Evolutionary conservation across 2,797 vertebrate genomes (phyloP).

Genomic region (Remorina albescens): DNA sequence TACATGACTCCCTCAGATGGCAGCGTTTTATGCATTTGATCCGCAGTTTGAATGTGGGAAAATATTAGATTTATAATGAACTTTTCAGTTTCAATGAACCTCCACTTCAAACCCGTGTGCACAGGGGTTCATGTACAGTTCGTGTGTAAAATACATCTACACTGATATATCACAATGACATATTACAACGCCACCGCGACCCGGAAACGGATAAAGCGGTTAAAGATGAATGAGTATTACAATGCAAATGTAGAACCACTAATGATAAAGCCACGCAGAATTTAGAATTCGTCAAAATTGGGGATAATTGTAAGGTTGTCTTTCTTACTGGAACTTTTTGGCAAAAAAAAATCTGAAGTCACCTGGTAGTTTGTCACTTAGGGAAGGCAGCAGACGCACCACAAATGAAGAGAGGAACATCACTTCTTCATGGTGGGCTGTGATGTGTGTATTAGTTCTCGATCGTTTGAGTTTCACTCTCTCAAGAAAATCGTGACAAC

Average conservation of each 20-base stretch:
- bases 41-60: not conserved
- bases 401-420: too few species aligned
- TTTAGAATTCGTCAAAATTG: too few species aligned
- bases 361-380: not conserved
- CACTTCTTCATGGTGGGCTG: not conserved
- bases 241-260: too few species aligned
- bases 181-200: too few species aligned
- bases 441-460: not conserved
- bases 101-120: not conserved
- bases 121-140: too few species aligned
- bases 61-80: not conserved
- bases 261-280: too few species aligned
- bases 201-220: too few species aligned
- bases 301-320: too few species aligned
- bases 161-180: not conserved
- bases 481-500: not conserved
- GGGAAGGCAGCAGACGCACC: too few species aligned
- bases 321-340: not conserved
- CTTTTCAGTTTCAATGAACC: not conserved
- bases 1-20: not conserved
- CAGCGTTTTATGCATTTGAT: not conserved
- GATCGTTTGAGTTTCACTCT: not conserved
- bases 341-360: not conserved
- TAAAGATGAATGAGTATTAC: too few species aligned
- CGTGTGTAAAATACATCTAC: too few species aligned